Conservation (phyloP, 2,888 invertebrate species). For the Synergus laeviventris region DNA sequence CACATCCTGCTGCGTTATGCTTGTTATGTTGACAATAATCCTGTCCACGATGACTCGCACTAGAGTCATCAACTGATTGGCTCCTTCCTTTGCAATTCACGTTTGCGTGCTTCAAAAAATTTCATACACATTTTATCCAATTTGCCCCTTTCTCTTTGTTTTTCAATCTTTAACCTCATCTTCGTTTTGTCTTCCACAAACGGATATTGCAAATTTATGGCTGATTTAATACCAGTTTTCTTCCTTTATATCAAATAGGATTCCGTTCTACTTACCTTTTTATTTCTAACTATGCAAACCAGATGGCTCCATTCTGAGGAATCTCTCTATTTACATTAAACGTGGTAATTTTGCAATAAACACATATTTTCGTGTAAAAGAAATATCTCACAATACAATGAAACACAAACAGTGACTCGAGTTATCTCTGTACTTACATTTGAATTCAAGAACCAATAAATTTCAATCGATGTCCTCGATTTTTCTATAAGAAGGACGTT, state of each 20-base stretch:
- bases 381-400: background rate
- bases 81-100: constrained; percentile 59
- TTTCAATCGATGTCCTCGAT: constrained; percentile 30
- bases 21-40: constrained; percentile 62
- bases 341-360: constrained; percentile 10
- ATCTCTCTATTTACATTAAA: background rate
- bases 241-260: background rate
- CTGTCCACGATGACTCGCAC: constrained; percentile 56
- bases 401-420: constrained; percentile 4
- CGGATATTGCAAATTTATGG: background rate
- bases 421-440: constrained; percentile 12
- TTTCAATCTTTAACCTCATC: constrained; percentile 48
- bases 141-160: constrained; percentile 43
- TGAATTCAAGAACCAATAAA: constrained; percentile 34
- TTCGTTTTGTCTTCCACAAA: background rate
- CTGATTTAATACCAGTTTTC: background rate
- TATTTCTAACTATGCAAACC: background rate
- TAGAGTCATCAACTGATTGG: constrained; percentile 55
- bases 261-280: background rate
- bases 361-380: background rate
- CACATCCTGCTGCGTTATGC: constrained; percentile 61
- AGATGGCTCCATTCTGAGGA: background rate
- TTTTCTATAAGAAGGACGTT: constrained; percentile 30
- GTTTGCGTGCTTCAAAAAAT: constrained; percentile 50
- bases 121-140: constrained; percentile 32